These are phyloP conservation scores for Peribatodes rhomboidaria DNA, from an alignment of 2,888 invertebrate genomes.

Conservation along the genomic window DNA sequence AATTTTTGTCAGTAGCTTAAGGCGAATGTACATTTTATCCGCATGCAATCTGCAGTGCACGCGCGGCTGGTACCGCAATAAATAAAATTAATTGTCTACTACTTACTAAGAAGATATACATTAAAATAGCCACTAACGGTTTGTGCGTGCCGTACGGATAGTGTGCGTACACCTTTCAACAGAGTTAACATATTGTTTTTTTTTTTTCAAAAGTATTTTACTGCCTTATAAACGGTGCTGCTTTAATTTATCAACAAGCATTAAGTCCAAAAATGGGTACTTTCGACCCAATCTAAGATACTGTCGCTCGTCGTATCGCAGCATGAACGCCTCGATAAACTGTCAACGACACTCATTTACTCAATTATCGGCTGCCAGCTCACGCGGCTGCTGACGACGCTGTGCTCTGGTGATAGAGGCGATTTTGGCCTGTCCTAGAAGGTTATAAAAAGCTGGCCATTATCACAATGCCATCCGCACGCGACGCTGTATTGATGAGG, in stretches of 20 bases:
- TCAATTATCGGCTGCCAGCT: slow-evolving; percentile 40
- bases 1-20: no score
- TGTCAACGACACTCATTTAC: slow-evolving; percentile 49
- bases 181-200: no score
- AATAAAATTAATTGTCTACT: no score
- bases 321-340: slow-evolving; percentile 31
- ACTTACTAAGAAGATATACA: no score
- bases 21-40: no score
- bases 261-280: neutral
- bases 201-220: neutral
- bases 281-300: neutral
- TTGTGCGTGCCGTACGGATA: no score
- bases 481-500: slow-evolving; percentile 12
- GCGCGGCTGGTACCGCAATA: no score
- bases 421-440: neutral
- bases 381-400: neutral
- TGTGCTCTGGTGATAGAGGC: slow-evolving; percentile 22
- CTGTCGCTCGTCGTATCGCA: neutral
- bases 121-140: no score
- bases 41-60: no score
- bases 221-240: neutral
- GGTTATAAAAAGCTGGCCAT: slow-evolving; percentile 18
- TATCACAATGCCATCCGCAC: slow-evolving; percentile 28
- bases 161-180: no score
- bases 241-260: neutral